phyloP scores from a whole-genome alignment of 2,113 vertebrate genomes.

The Emydocephalus ijimae region DNA sequence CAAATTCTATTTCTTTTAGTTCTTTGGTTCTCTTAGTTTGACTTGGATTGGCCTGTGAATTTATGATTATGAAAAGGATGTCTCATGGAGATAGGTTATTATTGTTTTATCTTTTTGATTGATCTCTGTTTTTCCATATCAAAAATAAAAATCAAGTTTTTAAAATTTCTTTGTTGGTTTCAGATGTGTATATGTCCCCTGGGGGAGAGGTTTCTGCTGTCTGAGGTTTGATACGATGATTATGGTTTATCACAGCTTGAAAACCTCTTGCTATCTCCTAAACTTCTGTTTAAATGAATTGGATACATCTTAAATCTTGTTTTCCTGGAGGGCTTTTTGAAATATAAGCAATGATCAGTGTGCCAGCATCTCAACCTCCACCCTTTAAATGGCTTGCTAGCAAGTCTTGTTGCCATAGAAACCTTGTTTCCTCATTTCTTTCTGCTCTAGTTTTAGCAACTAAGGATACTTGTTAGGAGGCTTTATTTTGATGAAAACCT shows the following conservation, averaged over 20 bases:
- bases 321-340: conserved; percentile 2
- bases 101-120: background rate
- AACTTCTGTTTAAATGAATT: background rate
- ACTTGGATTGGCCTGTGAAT: background rate
- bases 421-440: background rate
- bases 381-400: background rate
- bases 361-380: fast-evolving
- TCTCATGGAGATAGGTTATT: background rate
- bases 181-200: background rate
- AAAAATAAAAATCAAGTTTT: conserved; percentile 36
- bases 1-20: background rate
- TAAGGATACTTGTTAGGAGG: background rate
- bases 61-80: conserved; percentile 51
- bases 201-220: conserved; percentile 5
- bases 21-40: conserved; percentile 4
- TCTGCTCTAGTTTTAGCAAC: background rate
- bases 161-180: conserved; percentile 34
- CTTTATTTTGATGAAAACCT: background rate
- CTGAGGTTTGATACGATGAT: conserved; percentile 26
- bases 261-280: background rate
- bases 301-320: background rate
- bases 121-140: conserved; percentile 23
- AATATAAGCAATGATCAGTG: background rate
- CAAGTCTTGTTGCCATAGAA: background rate
- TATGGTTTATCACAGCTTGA: conserved; percentile 31